phyloP scores from a whole-genome alignment of 2,797 vertebrate genomes.

The Anniella stebbinsi region DNA sequence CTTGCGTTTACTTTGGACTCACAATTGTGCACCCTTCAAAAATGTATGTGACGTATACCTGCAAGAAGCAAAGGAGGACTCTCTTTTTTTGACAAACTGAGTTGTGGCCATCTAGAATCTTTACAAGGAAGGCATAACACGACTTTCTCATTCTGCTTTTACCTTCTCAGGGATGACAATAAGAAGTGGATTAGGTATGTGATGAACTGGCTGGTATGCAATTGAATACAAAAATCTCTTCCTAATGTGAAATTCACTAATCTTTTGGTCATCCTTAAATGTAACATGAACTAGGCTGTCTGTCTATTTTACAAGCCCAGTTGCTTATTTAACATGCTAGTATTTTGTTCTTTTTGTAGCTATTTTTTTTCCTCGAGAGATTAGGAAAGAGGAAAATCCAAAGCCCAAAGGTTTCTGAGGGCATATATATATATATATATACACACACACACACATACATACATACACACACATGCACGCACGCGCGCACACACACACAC shows the following conservation, averaged over 20 bases:
- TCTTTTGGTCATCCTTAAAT: background rate
- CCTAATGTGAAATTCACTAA: background rate
- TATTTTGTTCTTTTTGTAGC: background rate
- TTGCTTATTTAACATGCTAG: background rate
- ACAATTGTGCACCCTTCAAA: background rate
- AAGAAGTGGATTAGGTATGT: constrained; percentile 28
- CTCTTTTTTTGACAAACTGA: background rate
- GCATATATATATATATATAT: background rate
- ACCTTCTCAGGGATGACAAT: background rate
- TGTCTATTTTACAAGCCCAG: background rate
- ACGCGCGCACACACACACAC: background rate
- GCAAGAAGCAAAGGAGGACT: background rate
- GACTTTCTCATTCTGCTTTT: background rate
- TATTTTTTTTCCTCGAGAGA: background rate
- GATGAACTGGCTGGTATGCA: constrained; percentile 23
- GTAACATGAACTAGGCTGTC: constrained; percentile 1
- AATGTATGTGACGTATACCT: background rate
- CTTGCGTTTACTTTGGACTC: background rate
- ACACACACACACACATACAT: background rate
- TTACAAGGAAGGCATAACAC: background rate
- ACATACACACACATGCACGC: background rate
- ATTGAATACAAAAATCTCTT: background rate
- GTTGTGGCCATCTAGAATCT: background rate
- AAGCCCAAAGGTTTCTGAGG: background rate
- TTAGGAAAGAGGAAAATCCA: background rate